Evolutionary conservation across 2,797 vertebrate genomes (phyloP).

Genomic region (Poecilia picta): DNA sequence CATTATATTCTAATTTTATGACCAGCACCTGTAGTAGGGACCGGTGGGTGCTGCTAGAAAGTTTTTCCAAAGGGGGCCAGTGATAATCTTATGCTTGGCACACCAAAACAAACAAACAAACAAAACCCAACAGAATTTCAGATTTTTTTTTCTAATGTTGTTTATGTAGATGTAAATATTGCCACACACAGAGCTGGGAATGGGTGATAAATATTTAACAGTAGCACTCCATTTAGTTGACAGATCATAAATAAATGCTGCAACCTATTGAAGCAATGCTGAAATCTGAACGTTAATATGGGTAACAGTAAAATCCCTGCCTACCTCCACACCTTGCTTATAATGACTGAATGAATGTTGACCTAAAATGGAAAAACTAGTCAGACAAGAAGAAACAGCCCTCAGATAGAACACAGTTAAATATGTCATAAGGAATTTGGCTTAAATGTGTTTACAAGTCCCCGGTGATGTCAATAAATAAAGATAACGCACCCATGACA

Average conservation of each 20-base stretch:
- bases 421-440: too few relatives aligned
- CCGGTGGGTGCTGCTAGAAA: not conserved
- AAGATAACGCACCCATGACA: too few relatives aligned
- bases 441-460: not conserved
- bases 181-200: not conserved
- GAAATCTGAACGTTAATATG: too few relatives aligned
- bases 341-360: not conserved
- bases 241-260: not conserved
- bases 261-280: not conserved
- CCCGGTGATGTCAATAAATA: not conserved
- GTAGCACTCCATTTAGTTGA: not conserved
- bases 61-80: not conserved
- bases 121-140: not conserved
- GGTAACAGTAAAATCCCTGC: not conserved
- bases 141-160: not conserved
- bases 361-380: conserved; percentile 55
- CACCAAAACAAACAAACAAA: not conserved
- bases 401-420: not conserved
- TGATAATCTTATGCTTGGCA: not conserved
- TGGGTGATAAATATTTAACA: not conserved
- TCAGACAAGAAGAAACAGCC: conserved; percentile 48
- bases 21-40: too few relatives aligned
- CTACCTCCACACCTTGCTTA: not conserved
- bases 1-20: too few relatives aligned
- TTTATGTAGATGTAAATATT: not conserved